Base-by-base conservation (phyloP, 2,888 invertebrate species). In the Eristalis pertinax region DNA sequence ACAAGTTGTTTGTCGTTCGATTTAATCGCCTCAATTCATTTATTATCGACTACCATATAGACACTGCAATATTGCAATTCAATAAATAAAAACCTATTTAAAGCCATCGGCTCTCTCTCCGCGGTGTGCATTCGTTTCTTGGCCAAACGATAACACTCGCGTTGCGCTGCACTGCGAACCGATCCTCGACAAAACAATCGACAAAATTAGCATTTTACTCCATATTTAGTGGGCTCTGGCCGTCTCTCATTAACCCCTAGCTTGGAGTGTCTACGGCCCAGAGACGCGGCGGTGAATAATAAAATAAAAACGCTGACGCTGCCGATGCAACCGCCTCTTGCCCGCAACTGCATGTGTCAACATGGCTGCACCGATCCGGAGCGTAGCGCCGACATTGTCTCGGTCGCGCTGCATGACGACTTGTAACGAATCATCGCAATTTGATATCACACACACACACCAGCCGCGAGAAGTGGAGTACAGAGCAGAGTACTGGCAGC, bases 201-300 rank as follows among this genome's bases (percentile, higher is more conserved):
- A 83, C 75, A 72, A n/a, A 86, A 86, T 86, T 86, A 83, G 78
- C 86, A 86, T 83, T 86, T 75, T 82, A 83, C 78, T 83, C 86
- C 86, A 83, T 86, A 86, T 86, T 86, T 79, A 86, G 86, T 70
- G 70, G 70, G 24, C 74, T 38, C 43, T 83, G 13, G 60, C 76
- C 74, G 78, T 82, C 67, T 64, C 68, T 77, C 75, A 64, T 77
- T 74, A 75, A 72, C 74, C 74, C 56, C 64, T 50, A 78, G 69
- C 64, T 11, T 19, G 65, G 63, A 41, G 75, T 73, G 38, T 41
- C 11, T 15, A 15, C 43, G 19, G 8, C 19, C 50, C 50, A 8
- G 50, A 50, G 50, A 19, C 32, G 32, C 32, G 32, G 32, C 19
- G 50, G 50, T 50, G 50, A n/a, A 50, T 50, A 50, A 19, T 19